phyloP scores from a whole-genome alignment of 2,113 vertebrate species.

The Naja naja region DNA sequence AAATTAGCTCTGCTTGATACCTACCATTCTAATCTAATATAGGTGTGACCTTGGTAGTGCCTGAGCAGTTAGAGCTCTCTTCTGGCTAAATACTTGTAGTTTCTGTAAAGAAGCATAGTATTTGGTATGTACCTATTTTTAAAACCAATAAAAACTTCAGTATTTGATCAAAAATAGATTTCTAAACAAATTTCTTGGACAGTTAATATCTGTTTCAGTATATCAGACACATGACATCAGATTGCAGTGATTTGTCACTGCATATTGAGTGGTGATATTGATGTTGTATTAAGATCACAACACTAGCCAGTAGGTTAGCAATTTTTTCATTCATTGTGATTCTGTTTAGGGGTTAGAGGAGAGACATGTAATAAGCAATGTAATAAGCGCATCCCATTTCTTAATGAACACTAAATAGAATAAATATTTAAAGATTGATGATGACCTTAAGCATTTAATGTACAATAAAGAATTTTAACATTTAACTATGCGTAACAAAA shows the following conservation, averaged over 20 bases:
- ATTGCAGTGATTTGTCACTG: conserved; percentile 56
- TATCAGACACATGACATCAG: conserved; percentile 51
- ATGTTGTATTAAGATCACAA: conserved; percentile 54
- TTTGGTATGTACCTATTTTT: conserved; percentile 32
- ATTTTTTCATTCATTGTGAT: conserved; percentile 52
- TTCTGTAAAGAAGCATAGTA: background rate
- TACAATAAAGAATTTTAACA: conserved; percentile 47
- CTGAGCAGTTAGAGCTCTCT: conserved; percentile 40
- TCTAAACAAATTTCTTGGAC: conserved; percentile 60
- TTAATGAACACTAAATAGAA: conserved; percentile 65
- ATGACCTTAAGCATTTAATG: conserved; percentile 62
- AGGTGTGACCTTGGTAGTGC: conserved; percentile 2
- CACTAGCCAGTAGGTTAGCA: conserved; percentile 64
- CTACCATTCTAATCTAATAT: conserved; percentile 3
- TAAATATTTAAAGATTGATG: conserved; percentile 60
- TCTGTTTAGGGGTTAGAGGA: conserved; percentile 63
- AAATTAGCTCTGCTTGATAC: conserved; percentile 39
- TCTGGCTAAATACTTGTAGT: conserved; percentile 32
- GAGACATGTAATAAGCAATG: conserved; percentile 60
- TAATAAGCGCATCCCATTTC: conserved; percentile 65
- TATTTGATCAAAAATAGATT: conserved; percentile 63
- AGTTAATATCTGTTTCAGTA: conserved; percentile 52
- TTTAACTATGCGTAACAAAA: conserved; percentile 3
- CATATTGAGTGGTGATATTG: conserved; percentile 41
- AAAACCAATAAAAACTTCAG: conserved; percentile 32